Evolutionary conservation across 2,888 invertebrate species (phyloP).

Genomic region (Cristatella mucedo): DNA sequence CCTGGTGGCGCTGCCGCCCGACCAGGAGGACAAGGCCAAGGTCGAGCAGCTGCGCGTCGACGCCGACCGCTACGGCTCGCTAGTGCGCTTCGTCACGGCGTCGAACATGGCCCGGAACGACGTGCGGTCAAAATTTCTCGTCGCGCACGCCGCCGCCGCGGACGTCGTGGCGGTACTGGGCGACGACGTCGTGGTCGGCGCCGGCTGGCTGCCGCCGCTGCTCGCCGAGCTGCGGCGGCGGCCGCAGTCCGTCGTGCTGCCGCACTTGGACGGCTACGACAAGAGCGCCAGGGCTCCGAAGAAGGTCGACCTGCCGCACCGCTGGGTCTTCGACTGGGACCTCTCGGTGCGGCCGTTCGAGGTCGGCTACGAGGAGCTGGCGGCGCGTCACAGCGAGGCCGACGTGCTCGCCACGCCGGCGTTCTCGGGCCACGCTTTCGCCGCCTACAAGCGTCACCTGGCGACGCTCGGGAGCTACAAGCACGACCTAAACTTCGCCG

Average conservation of each 20-base stretch:
- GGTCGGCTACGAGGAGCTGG: slow-evolving; percentile 5
- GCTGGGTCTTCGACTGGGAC: slow-evolving; percentile 5
- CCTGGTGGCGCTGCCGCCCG: too few species aligned
- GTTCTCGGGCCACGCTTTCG: neutral
- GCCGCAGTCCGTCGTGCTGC: slow-evolving; percentile 4
- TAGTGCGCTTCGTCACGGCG: neutral
- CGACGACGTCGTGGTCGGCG: slow-evolving; percentile 3
- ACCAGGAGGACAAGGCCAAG: neutral
- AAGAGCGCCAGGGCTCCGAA: slow-evolving; percentile 1
- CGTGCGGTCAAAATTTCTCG: neutral
- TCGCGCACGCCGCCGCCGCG: slow-evolving; percentile 1
- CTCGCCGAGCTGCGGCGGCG: neutral
- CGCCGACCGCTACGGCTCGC: neutral
- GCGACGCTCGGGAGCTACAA: neutral
- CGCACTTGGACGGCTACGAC: slow-evolving; percentile 2
- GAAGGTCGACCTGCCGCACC: too few species aligned
- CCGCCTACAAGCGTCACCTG: neutral
- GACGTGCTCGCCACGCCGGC: neutral
- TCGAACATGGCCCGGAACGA: neutral
- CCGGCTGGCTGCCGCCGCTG: neutral
- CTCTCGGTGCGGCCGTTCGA: neutral
- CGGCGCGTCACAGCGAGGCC: slow-evolving; percentile 4
- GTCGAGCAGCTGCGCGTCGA: neutral
- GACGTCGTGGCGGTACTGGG: neutral
- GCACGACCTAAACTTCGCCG: neutral